These are phyloP conservation scores for Drosophila neocordata DNA, from an alignment of 1,140 invertebrate genomes.

Conservation along the genomic window DNA sequence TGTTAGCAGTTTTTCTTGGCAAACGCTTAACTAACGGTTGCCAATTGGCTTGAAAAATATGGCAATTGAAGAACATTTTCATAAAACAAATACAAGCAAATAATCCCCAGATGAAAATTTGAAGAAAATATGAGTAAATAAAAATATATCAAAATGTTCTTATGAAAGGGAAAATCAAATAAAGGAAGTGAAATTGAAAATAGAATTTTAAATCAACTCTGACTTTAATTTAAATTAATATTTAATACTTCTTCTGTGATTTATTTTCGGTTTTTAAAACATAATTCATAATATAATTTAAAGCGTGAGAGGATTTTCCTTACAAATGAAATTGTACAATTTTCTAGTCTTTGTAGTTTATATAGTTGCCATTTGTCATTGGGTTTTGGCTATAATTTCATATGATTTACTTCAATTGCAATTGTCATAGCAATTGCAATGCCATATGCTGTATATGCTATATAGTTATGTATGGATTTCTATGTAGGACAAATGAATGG, in stretches of 20 bases:
- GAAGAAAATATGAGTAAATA: too few species aligned
- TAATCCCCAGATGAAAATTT: background rate
- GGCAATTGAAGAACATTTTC: constrained; percentile 26
- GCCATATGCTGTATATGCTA: background rate
- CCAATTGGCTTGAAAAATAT: constrained; percentile 36
- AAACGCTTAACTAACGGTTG: constrained; percentile 34
- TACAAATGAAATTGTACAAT: background rate
- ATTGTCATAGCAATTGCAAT: constrained; percentile 23
- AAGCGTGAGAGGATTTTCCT: too few species aligned
- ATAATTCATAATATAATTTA: too few species aligned
- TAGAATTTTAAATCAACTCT: too few species aligned
- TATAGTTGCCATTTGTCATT: constrained; percentile 39
- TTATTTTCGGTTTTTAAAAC: too few species aligned
- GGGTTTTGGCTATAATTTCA: constrained; percentile 50
- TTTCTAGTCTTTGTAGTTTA: background rate
- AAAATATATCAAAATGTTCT: background rate
- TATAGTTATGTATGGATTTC: too few species aligned
- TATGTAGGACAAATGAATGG: constrained; percentile 14
- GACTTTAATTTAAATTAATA: too few species aligned
- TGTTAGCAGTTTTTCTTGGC: constrained; percentile 46
- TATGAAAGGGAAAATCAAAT: background rate
- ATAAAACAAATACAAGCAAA: background rate
- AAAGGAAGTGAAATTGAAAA: too few species aligned
- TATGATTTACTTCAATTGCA: constrained; percentile 28
- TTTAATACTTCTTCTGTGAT: too few species aligned